A percentile compares a stretch with the other conserved stretches of the same genome.
These are phyloP conservation scores for Tychaedon coryphoeus DNA, from an alignment of 2,113 vertebrate genomes.

Conservation along the genomic window DNA sequence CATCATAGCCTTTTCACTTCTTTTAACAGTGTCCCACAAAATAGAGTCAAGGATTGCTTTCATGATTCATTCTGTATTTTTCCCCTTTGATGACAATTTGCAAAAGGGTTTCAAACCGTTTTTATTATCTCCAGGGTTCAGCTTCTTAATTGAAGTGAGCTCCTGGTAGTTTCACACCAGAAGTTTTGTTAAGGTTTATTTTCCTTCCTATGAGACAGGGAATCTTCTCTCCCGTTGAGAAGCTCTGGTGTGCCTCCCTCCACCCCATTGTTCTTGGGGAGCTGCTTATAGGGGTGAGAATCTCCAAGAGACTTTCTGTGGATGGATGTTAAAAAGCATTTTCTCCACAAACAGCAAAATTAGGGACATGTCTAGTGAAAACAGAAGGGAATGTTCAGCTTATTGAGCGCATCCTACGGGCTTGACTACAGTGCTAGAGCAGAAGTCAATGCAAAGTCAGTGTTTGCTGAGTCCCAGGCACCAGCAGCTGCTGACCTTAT, in stretches of 20 bases:
- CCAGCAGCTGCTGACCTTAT: background rate
- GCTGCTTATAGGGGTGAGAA: background rate
- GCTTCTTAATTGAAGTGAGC: background rate
- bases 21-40: background rate
- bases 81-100: background rate
- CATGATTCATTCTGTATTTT: background rate
- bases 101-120: background rate
- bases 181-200: background rate
- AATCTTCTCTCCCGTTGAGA: background rate
- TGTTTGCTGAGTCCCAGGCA: background rate
- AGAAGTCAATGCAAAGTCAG: constrained; percentile 52
- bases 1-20: background rate
- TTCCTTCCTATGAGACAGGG: background rate
- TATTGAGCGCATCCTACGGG: background rate
- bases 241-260: background rate
- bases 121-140: background rate
- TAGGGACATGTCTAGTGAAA: background rate
- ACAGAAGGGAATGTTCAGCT: constrained; percentile 54
- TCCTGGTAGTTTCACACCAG: background rate
- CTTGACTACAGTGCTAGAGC: background rate
- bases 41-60: background rate
- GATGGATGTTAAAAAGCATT: background rate
- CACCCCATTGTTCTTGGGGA: accelerated
- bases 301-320: background rate
- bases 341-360: background rate